A percentile compares a stretch with the other conserved stretches of the same genome.
Evolutionary conservation across 2,113 vertebrate species (phyloP).

Genomic region (Saiga tatarica): DNA sequence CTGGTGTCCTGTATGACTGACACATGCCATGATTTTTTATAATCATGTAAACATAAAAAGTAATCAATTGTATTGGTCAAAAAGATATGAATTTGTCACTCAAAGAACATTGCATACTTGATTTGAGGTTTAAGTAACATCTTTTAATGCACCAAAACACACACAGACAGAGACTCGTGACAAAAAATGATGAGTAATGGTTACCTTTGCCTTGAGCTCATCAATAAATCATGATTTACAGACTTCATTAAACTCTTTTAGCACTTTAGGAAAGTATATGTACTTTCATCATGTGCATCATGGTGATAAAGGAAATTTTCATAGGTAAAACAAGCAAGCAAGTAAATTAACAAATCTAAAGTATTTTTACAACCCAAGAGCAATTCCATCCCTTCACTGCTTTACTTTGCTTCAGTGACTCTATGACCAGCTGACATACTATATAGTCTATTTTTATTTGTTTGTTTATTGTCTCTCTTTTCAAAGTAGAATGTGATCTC

Average conservation of each 20-base stretch:
- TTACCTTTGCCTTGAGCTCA: background rate
- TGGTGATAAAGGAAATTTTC: background rate
- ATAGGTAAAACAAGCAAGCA: background rate
- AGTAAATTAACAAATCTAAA: background rate
- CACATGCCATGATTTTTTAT: background rate
- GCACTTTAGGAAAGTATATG: background rate
- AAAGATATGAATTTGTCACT: background rate
- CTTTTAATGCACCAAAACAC: background rate
- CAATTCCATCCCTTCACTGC: background rate
- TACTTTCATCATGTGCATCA: background rate
- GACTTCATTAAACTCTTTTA: constrained; percentile 17
- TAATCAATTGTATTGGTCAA: background rate
- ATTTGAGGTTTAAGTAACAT: background rate
- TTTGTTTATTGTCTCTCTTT: background rate
- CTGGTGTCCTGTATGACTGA: background rate
- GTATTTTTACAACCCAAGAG: background rate
- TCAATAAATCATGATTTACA: background rate
- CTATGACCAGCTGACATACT: background rate
- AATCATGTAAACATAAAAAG: background rate
- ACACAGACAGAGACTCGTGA: background rate
- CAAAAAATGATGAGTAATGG: background rate
- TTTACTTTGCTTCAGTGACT: background rate
- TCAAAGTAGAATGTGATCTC: background rate
- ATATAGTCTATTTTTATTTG: background rate
- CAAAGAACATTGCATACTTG: background rate